These are phyloP conservation scores for Brachycybe producta DNA, from an alignment of 2,888 invertebrate species.

Conservation along the genomic window DNA sequence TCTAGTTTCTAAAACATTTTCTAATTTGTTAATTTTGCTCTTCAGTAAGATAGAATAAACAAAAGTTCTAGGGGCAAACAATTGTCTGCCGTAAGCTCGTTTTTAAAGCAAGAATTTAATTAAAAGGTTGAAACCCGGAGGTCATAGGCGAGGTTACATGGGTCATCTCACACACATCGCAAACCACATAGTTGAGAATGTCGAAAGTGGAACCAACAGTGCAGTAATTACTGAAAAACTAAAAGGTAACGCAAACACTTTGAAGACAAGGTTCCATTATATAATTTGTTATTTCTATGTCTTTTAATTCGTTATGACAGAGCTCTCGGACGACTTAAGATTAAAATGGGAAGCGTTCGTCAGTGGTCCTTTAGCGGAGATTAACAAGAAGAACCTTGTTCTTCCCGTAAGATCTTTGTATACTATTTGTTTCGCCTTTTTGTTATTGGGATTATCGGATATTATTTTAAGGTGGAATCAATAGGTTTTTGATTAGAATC, in stretches of 20 bases:
- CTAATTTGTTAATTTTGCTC: no score
- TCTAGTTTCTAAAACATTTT: no score
- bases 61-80: no score
- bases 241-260: conserved; percentile 26
- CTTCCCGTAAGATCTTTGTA: conserved; percentile 36
- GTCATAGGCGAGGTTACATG: conserved; percentile 45
- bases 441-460: not conserved
- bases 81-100: no score
- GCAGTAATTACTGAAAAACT: conserved; percentile 33
- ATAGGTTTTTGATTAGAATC: no score
- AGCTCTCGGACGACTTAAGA: conserved; percentile 32
- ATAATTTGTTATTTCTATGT: not conserved
- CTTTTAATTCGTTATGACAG: conserved; percentile 23
- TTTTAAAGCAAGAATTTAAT: no score
- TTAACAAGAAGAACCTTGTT: conserved; percentile 36
- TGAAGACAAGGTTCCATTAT: not conserved
- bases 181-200: conserved; percentile 36
- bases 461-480: no score
- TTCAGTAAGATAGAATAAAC: no score
- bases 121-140: conserved; percentile 26
- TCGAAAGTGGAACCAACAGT: conserved; percentile 34
- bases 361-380: conserved; percentile 33
- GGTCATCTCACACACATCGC: conserved; percentile 47
- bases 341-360: conserved; percentile 38
- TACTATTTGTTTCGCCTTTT: not conserved